Evolutionary conservation across 2,888 invertebrate genomes (phyloP), one percentile per base, ranked within the genome.

Genomic region (Muschampia plurimacula): DNA sequence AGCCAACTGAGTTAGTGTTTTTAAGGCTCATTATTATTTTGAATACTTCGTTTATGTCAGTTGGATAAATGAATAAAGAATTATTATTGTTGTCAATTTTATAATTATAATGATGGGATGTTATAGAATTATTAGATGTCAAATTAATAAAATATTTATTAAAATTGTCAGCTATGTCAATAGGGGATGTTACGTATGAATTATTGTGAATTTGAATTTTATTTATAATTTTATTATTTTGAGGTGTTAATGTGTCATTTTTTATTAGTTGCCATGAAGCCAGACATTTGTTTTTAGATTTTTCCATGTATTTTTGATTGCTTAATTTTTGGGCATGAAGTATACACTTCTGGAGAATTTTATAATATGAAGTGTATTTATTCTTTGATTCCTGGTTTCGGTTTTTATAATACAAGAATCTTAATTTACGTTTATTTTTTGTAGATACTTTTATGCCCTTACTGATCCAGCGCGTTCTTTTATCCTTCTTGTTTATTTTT

Each of bases 241-340:
- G 8, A 4, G 3, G 5, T 49, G 28, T 28, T 3, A 13, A 10
- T 9, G 39, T 64, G 46, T 46, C 28, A 9, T 49, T 28, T 49
- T 64, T 64, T 46, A 64, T 64, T 13, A 64, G 46, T 39, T 41
- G 9, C 64, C 64, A 64, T 28, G 64, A 64, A 49, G 64, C 46
- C 64, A 64, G 13, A 49, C 64, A 64, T 64, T 64, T 64, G 36
- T 60, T 60, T 28, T 60, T 60, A 32, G 60, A 60, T 60, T 60
- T 55, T 32, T 60, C 32, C 13, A 62, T 39, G 41, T 62, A 62
- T 41, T 41, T 62, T 41, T 41, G 62, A 15, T 62, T 62, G 15
- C 28, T 62, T 62, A 62, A 15, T 12, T 62, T 62, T 41, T 62
- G 62, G 15, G 41, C 39, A 15, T 41, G 9, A 28, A 15, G n/a